phyloP scores from a whole-genome alignment of 2,797 vertebrate genomes.

The Helicolenus hilgendorfi region DNA sequence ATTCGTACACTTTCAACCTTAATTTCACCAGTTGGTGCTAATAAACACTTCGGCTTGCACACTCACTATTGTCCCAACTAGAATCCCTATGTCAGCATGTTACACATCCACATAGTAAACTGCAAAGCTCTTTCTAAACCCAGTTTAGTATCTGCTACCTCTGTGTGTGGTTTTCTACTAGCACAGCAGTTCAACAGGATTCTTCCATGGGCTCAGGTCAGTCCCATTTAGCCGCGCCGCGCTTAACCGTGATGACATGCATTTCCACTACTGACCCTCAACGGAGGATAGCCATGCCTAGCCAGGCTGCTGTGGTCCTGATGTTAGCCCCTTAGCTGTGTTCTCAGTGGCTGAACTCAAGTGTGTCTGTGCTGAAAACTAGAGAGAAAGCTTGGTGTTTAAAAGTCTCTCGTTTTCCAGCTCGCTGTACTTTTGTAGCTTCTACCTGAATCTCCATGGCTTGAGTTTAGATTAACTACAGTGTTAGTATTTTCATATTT shows the following conservation, averaged over 20 bases:
- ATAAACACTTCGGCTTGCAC: constrained; percentile 10
- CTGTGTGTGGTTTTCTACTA: constrained; percentile 46
- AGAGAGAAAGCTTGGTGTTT: background rate
- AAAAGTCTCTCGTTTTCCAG: background rate
- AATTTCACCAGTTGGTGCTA: background rate
- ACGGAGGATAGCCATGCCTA: background rate
- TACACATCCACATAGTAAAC: constrained; percentile 12
- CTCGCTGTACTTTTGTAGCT: background rate
- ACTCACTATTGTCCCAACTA: background rate
- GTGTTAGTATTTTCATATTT: background rate
- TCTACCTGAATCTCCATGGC: background rate
- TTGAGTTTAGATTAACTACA: too few relatives aligned
- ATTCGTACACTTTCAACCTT: background rate
- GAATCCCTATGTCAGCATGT: constrained; percentile 29
- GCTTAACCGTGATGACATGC: background rate
- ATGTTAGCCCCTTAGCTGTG: background rate
- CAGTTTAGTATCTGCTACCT: constrained; percentile 8
- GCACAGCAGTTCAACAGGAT: constrained; percentile 48
- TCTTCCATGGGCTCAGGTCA: background rate
- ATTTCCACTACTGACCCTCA: background rate
- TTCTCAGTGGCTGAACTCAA: background rate
- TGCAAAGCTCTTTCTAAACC: constrained; percentile 43
- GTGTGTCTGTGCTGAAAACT: background rate
- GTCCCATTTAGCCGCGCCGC: background rate
- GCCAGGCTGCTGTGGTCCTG: background rate